Evolutionary conservation across 2,888 invertebrate genomes (phyloP), one percentile per base, ranked within the genome.

Genomic region (Ecdyonurus torrentis): DNA sequence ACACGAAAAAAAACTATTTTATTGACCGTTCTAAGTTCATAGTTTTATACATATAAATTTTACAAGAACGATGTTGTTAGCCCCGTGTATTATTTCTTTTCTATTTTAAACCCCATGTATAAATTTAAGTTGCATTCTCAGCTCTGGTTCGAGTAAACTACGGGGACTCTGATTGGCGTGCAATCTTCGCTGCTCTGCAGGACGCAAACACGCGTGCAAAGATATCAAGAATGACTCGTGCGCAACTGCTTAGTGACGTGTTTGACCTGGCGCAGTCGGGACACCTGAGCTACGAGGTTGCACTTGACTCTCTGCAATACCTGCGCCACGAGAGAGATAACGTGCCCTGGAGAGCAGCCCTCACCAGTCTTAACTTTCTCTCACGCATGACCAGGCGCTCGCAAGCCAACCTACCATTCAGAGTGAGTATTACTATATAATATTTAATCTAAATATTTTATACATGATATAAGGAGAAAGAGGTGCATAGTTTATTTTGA

Each of bases 331-430:
- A 89, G 72, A 78, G 74, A 0, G 80, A 84, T 18, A 89, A 88
- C 69, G 77, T 87, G n/a, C 90, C 93, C 0, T 92, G 91, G 91
- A 77, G 79, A 2, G 78, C 87, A 0, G 86, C 86, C 2, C 70
- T 86, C 0, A 77, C 69, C 55, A 77, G 77, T 66, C 70, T 79
- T 59, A 70, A 66, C 59, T 79, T 74, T 68, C 70, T 80, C 60
- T 84, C 89, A 67, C 80, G 81, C 1, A 91, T 91, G 90, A 77
- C 92, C 63, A 81, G 85, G 18, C 85, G 85, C 66, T 85, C 84
- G 23, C 80, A 79, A 1, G 78, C 82, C 66, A 86, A 84, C 70
- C 83, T 86, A 69, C 77, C 80, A 66, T 82, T 83, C 67, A 84
- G 84, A 78, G 74, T 73, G 37, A 15, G 37, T n/a, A n/a, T n/a